Evolutionary conservation across 2,113 vertebrate species (phyloP).

Genomic region (Polyodon spathula): DNA sequence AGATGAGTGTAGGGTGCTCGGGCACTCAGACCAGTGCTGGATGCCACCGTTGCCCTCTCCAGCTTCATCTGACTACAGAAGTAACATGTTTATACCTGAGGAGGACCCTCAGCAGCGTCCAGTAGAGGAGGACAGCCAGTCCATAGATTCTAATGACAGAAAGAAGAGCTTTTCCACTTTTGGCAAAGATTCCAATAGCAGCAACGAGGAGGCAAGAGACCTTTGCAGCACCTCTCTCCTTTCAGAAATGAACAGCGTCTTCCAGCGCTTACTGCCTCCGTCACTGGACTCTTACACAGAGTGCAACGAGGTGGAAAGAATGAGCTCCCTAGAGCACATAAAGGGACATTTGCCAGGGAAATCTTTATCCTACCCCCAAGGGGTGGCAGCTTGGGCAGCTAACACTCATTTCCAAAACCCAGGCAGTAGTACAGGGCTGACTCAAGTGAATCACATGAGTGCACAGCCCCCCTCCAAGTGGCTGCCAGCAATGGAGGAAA

Average conservation of each 20-base stretch:
- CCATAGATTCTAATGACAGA: slow-evolving; percentile 55
- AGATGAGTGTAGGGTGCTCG: slow-evolving; percentile 86
- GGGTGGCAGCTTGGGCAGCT: slow-evolving; percentile 90
- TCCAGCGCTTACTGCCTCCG: slow-evolving; percentile 84
- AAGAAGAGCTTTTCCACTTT: slow-evolving; percentile 93
- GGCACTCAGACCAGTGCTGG: slow-evolving; percentile 97
- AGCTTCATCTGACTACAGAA: slow-evolving; percentile 77
- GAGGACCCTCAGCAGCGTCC: slow-evolving; percentile 67
- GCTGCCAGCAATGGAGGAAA: slow-evolving; percentile 98
- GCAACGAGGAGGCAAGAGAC: slow-evolving; percentile 42
- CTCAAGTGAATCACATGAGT: slow-evolving; percentile 64
- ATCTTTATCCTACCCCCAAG: slow-evolving; percentile 71
- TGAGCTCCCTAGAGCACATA: slow-evolving; percentile 73
- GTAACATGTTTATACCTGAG: slow-evolving; percentile 90
- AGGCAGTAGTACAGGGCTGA: slow-evolving; percentile 51
- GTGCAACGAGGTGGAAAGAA: slow-evolving; percentile 60
- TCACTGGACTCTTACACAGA: slow-evolving; percentile 72
- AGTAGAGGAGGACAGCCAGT: slow-evolving; percentile 65
- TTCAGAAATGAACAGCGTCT: slow-evolving; percentile 92
- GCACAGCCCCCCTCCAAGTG: slow-evolving; percentile 81
- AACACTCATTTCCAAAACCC: slow-evolving; percentile 94
- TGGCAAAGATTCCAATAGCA: slow-evolving; percentile 69
- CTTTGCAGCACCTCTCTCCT: slow-evolving; percentile 74
- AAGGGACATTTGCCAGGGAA: slow-evolving; percentile 76
- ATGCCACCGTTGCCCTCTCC: slow-evolving; percentile 83